Evolutionary conservation across 2,888 invertebrate species (phyloP).

Genomic region (Laspeyria flexula): DNA sequence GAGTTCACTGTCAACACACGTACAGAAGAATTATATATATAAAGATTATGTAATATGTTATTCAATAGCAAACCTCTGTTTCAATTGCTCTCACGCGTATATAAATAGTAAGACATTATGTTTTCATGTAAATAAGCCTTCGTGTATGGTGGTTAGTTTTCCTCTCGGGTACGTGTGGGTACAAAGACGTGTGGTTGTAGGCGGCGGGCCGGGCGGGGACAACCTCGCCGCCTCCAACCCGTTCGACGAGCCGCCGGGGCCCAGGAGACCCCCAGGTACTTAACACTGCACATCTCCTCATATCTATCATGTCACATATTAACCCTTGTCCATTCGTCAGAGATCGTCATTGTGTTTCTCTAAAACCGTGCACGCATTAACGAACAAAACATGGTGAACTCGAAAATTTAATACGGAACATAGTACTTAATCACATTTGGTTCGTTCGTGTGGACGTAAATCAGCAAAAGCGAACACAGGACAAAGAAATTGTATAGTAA

Average conservation of each 20-base stretch:
- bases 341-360: background rate
- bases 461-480: too few species aligned
- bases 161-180: constrained; percentile 49
- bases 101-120: background rate
- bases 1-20: too few species aligned
- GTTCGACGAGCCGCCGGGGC: constrained; percentile 91
- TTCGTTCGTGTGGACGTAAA: too few species aligned
- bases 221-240: constrained; percentile 95
- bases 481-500: too few species aligned
- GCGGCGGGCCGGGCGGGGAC: constrained; percentile 87
- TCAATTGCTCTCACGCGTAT: too few species aligned
- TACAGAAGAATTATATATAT: too few species aligned
- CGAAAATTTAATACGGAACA: too few species aligned
- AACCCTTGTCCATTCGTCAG: constrained; percentile 62
- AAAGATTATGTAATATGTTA: too few species aligned
- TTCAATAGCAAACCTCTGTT: too few species aligned
- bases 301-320: constrained; percentile 41
- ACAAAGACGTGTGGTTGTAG: constrained; percentile 73
- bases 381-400: too few species aligned
- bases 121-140: constrained; percentile 5
- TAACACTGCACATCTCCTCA: constrained; percentile 61
- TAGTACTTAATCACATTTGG: too few species aligned
- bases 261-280: constrained; percentile 83
- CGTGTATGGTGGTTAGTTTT: constrained; percentile 28
- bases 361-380: too few species aligned